These are phyloP conservation scores for Pseudochromis fuscus DNA, from an alignment of 2,797 vertebrate species.

Conservation along the genomic window DNA sequence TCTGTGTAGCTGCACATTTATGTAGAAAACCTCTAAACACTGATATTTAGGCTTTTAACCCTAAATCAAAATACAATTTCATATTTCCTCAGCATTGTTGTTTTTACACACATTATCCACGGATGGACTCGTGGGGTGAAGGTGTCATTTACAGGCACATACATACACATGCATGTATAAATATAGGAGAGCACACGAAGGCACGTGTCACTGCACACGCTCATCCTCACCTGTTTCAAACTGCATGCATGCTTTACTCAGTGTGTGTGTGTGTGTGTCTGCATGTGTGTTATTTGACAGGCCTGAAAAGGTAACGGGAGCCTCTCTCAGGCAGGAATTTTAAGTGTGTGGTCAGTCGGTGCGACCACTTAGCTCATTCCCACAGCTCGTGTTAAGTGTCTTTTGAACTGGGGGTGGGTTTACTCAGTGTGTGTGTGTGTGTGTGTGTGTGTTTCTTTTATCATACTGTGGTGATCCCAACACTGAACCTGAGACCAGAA, in stretches of 20 bases:
- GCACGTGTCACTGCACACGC: conserved; percentile 4
- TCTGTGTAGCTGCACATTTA: too few species aligned
- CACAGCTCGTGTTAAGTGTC: conserved; percentile 66
- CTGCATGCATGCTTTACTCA: conserved; percentile 2
- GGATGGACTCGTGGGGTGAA: not conserved
- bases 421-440: conserved; percentile 17
- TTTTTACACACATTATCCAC: not conserved
- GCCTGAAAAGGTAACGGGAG: conserved; percentile 62
- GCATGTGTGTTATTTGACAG: conserved; percentile 22
- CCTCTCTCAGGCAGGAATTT: conserved; percentile 63
- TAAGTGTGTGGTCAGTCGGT: conserved; percentile 65
- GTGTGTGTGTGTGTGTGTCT: conserved; percentile 17
- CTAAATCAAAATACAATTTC: not conserved
- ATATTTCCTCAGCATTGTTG: not conserved
- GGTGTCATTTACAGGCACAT: conserved; percentile 10
- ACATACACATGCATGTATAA: conserved; percentile 4
- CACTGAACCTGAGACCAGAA: conserved; percentile 58
- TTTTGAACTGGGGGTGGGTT: conserved; percentile 19
- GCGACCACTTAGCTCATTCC: conserved; percentile 66
- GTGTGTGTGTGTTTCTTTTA: conserved; percentile 4
- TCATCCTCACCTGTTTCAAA: conserved; percentile 52
- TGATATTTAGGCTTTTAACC: too few species aligned
- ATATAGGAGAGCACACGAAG: conserved; percentile 24
- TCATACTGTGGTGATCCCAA: conserved; percentile 27
- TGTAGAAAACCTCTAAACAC: too few species aligned